Base-by-base conservation (phyloP, 2,888 invertebrate species). In the Carterocephalus palaemon region DNA sequence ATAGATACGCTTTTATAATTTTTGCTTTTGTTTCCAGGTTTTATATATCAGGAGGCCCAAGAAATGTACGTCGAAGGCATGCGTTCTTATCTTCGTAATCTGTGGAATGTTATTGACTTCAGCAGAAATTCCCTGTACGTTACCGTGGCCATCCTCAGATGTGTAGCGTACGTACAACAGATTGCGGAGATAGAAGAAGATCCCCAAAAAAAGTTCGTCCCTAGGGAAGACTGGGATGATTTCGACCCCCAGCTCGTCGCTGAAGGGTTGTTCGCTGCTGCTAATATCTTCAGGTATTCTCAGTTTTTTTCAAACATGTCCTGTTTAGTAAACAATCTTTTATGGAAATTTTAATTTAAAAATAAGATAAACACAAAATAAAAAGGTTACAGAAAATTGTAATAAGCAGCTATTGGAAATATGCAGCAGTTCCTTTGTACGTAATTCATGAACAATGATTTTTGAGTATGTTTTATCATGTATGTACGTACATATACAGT, bases 71-170 rank as follows among this genome's bases (percentile, higher is more conserved):
- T 91, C 12, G 92, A 94, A 67, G 98, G 98, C n/a, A 89, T 97
- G 34, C 89, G 90, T 23, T 92, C 92, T 0, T 98, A 98, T 67
- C 88, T 97, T 16, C 89, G 95, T 17, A 96, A 98, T 72, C 91
- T 98, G 90, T 98, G 98, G 98, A 98, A 98, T 77, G 95, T 97
- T 66, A 95, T 98, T 39, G 98, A 98, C 83, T 97, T 97, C 70
- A 93, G 94, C 3, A 90, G 97, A 28, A 98, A 98, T 78, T 91
- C 92, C 0, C 86, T 98, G 2, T 98, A 98, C 75, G 89, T 93
- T 26, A 88, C 90, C 2, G 94, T 94, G 4, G 89, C 90, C 19
- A 66, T 93, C 16, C 77, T 95, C 3, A 83, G 90, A 61, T 82
- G 89, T 2, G 90, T 91, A 0, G 95, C 95, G 0, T 95, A 93